Evolutionary conservation across 2,888 invertebrate species (phyloP), one percentile per base, ranked within the genome.

Genomic region (Apodemia mormo): DNA sequence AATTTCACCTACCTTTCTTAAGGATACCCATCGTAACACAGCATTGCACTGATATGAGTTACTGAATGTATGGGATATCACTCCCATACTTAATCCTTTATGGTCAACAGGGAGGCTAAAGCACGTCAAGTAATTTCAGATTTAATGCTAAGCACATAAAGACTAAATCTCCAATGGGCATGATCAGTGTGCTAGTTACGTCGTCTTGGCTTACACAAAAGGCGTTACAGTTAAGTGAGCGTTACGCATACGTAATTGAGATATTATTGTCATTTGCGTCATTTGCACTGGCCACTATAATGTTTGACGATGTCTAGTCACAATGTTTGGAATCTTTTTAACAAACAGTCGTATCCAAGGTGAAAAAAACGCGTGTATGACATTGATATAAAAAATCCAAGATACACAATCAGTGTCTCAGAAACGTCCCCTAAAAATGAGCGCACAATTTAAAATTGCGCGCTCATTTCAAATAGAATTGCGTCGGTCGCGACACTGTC

Each of bases 151-250:
- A 33, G 10, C 7, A 30, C 5, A 54, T 45, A 66, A 14, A 30
- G 65, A 54, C 22, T 22, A 66, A 29, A 37, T n/a, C n/a, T n/a
- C 30, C 12, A n/a, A n/a, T 33, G 37, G n/a, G 2, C 45, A 37
- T 30, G 3, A 22, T n/a, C 43, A 5, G 43, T 29, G 54, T 37
- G 40, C 56, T 56, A 29, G 64, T 64, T 64, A 64, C 64, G 64
- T 64, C 64, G 64, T 37, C 64, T 64, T 64, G 64, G 8, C 64
- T 64, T 70, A 70, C 85, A 82, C 85, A 88, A 81, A 86, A 77
- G 85, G 89, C 72, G 81, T 76, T 87, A 91, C 91, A 89, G 91
- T 91, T 92, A 92, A 76, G 76, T 76, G 74, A 80, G 81, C 83
- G 85, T 75, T 74, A 76, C 74, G 90, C 83, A 90, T 91, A 84